Conservation (phyloP, 2,797 vertebrate genomes). For the Gallinago solitaria region DNA sequence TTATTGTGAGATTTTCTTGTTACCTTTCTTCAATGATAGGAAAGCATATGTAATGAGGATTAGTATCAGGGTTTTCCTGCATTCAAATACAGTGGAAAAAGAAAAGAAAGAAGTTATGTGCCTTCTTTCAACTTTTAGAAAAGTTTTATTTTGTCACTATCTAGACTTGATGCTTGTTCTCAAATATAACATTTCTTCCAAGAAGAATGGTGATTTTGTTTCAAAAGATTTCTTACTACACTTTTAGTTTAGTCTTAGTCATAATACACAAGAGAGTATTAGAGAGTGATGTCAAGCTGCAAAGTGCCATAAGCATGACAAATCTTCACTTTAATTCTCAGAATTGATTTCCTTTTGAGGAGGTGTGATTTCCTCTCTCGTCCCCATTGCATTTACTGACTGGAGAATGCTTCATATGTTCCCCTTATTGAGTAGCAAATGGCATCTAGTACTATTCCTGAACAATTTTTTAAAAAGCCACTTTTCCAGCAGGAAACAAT, state of each 20-base stretch:
- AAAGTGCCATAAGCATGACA: conserved; percentile 28
- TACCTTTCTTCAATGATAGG: not conserved
- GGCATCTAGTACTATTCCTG: not conserved
- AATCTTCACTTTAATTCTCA: conserved; percentile 33
- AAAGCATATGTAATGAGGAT: not conserved
- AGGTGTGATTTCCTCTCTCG: conserved; percentile 8
- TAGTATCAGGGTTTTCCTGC: fast-evolving
- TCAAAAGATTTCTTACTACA: not conserved
- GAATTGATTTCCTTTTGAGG: conserved; percentile 27
- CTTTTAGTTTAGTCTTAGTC: conserved; percentile 12
- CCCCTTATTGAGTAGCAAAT: conserved; percentile 7
- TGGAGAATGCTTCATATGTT: conserved; percentile 40
- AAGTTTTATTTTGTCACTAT: not conserved
- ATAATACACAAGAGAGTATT: conserved; percentile 41
- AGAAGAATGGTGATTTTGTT: not conserved
- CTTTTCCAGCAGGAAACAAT: conserved; percentile 1
- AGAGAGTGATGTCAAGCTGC: conserved; percentile 24
- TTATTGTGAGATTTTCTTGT: not conserved
- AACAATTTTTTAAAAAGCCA: conserved; percentile 30
- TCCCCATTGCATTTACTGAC: conserved; percentile 1
- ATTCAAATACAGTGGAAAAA: not conserved
- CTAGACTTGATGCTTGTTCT: not conserved
- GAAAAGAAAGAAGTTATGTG: not conserved
- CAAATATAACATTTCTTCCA: not conserved
- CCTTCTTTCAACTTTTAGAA: not conserved